These are phyloP conservation scores for Cryptops parisi DNA, from an alignment of 2,888 invertebrate species.

Conservation along the genomic window DNA sequence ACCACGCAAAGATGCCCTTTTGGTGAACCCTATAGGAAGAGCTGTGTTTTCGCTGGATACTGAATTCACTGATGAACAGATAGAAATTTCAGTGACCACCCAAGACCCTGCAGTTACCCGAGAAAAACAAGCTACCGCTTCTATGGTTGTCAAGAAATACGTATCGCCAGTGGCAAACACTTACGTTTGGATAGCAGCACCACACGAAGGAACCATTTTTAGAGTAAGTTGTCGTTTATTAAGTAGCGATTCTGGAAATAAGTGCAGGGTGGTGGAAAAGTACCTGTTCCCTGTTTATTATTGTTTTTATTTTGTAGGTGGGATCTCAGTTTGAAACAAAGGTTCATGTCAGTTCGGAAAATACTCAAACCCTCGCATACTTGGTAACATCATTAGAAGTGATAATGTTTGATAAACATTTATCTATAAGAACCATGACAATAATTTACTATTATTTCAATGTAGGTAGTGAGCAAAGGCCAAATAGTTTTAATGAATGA, in stretches of 20 bases:
- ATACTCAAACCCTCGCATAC: no score
- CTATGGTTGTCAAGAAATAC: not conserved
- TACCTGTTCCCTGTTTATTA: no score
- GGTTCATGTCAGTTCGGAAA: no score
- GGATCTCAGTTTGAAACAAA: no score
- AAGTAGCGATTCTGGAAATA: no score
- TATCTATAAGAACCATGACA: no score
- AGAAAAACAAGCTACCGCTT: not conserved
- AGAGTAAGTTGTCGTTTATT: no score
- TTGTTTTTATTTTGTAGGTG: no score
- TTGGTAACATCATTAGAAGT: no score
- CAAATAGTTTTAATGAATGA: not conserved
- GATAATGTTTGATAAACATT: no score
- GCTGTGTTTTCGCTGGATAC: not conserved
- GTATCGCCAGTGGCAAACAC: not conserved
- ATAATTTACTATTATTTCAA: no score
- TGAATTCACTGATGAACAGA: not conserved
- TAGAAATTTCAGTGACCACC: not conserved
- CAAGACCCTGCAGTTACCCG: not conserved
- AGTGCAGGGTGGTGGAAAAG: no score
- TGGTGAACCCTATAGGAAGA: not conserved
- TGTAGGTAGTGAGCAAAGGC: constrained; percentile 8
- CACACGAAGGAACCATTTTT: not conserved
- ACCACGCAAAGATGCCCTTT: not conserved
- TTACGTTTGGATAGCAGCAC: not conserved